Percentiles rank a stretch among this genome's conserved stretches.
phyloP scores from a whole-genome alignment of 2,888 invertebrate species.

The Agrochola litura region DNA sequence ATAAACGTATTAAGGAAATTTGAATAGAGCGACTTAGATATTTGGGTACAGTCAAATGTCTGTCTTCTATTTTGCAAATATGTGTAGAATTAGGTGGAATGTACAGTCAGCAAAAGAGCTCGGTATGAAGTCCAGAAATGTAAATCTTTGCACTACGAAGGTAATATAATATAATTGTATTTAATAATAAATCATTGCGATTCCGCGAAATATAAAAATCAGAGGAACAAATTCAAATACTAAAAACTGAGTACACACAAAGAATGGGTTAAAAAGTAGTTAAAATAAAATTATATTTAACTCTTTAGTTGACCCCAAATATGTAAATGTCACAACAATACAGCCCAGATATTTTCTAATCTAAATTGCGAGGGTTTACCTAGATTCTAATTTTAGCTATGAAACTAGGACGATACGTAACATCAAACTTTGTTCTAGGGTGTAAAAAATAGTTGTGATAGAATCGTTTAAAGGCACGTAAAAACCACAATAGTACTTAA shows the following conservation, averaged over 20 bases:
- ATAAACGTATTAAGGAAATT: conserved; percentile 61
- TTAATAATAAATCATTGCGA: neutral
- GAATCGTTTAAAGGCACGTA: conserved; percentile 60
- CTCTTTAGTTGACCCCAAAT: neutral
- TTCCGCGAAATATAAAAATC: neutral
- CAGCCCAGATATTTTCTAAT: conserved; percentile 1
- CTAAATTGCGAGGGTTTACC: conserved; percentile 15
- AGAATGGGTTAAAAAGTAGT: conserved; percentile 6
- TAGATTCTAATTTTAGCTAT: conserved; percentile 23
- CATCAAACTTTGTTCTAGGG: conserved; percentile 44
- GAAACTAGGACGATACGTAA: conserved; percentile 21
- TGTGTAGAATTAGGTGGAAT: neutral
- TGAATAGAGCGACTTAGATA: conserved; percentile 36
- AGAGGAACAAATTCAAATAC: neutral
- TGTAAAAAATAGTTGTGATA: conserved; percentile 54
- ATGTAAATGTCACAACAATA: conserved; percentile 8
- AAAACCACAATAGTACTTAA: conserved; percentile 61
- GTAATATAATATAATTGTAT: no score
- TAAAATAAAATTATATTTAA: neutral
- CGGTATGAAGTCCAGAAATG: neutral
- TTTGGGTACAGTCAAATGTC: conserved; percentile 22
- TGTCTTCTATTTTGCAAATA: conserved; percentile 18
- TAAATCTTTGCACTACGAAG: neutral
- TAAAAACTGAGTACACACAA: neutral
- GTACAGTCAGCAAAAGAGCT: neutral